Evolutionary conservation across 2,888 invertebrate species (phyloP).

Genomic region (Sinopyrophorus schimmeli): DNA sequence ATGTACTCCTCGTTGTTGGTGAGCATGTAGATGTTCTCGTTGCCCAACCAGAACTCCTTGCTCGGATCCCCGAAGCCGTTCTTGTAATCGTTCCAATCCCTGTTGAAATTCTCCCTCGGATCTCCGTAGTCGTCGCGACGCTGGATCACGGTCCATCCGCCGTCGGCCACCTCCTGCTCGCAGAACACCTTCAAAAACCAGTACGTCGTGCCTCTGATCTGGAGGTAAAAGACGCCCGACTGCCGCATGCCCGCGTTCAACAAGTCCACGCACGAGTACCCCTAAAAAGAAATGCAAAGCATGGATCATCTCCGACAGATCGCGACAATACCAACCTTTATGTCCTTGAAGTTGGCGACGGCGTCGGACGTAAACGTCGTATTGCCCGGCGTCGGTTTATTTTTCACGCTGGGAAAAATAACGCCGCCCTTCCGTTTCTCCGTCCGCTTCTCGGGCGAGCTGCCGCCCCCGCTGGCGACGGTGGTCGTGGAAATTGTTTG

Average conservation of each 20-base stretch:
- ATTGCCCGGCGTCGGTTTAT: slow-evolving; percentile 83
- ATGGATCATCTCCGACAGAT: no score
- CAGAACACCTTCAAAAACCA: slow-evolving; percentile 92
- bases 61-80: slow-evolving; percentile 90
- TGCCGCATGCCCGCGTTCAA: slow-evolving; percentile 83
- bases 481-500: slow-evolving; percentile 38
- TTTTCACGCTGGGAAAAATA: slow-evolving; percentile 89
- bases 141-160: slow-evolving; percentile 94
- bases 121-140: slow-evolving; percentile 85
- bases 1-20: slow-evolving; percentile 91
- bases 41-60: slow-evolving; percentile 91
- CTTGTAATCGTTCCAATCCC: slow-evolving; percentile 91
- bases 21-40: slow-evolving; percentile 91
- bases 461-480: slow-evolving; percentile 22
- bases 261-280: slow-evolving; percentile 85
- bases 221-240: slow-evolving; percentile 86
- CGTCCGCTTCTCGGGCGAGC: slow-evolving; percentile 52
- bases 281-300: slow-evolving; percentile 72
- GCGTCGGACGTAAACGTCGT: slow-evolving; percentile 80
- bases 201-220: slow-evolving; percentile 88
- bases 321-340: slow-evolving; percentile 73
- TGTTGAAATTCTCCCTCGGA: slow-evolving; percentile 86
- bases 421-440: slow-evolving; percentile 75
- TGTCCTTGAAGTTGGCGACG: slow-evolving; percentile 75
- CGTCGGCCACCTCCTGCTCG: slow-evolving; percentile 85